phyloP scores from a whole-genome alignment of 92 coral and sea anemone genomes.

The Siderastrea radians region DNA sequence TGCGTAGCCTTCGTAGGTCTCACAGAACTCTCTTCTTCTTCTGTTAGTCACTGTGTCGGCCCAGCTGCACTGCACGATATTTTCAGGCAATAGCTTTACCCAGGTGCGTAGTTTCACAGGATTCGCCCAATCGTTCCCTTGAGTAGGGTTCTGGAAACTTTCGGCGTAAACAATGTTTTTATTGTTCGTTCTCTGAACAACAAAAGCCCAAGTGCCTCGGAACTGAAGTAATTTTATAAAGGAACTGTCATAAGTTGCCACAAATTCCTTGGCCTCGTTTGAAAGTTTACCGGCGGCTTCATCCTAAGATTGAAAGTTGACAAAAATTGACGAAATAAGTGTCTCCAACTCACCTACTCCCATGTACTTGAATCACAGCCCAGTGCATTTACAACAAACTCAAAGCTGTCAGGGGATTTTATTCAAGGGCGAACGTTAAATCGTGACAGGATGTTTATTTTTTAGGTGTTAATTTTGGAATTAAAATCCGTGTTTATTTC shows the following conservation, averaged over 20 bases:
- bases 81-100: constrained; percentile 38
- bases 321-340: no score
- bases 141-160: constrained; percentile 53
- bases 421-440: no score
- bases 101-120: constrained; percentile 74
- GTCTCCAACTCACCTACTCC: no score
- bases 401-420: no score
- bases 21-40: constrained; percentile 81
- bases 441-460: no score
- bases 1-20: constrained; percentile 74
- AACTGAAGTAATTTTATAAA: constrained; percentile 66
- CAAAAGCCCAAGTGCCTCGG: constrained; percentile 88
- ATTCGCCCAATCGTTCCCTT: constrained; percentile 59
- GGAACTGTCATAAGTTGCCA: constrained; percentile 65
- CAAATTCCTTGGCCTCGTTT: constrained; percentile 38
- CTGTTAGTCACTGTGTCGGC: constrained; percentile 52
- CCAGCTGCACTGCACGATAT: constrained; percentile 64
- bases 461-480: no score
- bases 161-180: constrained; percentile 68
- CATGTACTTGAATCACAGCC: no score
- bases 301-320: background rate
- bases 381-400: no score
- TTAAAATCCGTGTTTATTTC: no score
- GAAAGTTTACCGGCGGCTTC: constrained; percentile 12
- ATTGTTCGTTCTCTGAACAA: constrained; percentile 55